A percentile compares a stretch with the other conserved stretches of the same genome.
Conservation (phyloP, 2,888 invertebrate genomes). For the Acrocyrtus sp. region DNA sequence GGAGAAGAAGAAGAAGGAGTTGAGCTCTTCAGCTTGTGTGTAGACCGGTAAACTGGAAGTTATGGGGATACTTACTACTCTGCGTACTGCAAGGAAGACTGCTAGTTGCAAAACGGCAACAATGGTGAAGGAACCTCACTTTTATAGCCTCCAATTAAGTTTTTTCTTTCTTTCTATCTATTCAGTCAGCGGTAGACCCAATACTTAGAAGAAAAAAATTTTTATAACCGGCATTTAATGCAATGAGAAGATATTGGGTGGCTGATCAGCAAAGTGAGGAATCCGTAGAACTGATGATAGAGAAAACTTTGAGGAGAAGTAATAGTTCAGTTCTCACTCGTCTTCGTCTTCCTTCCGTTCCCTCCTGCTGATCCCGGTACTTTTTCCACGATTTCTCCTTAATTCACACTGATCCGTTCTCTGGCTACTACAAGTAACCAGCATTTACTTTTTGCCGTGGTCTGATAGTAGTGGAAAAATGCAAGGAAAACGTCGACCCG, state of each 20-base stretch:
- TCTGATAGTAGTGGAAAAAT: slow-evolving; percentile 28
- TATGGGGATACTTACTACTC: too few relatives aligned
- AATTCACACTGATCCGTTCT: slow-evolving; percentile 5
- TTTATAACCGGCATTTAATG: background rate
- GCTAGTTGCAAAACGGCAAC: too few relatives aligned
- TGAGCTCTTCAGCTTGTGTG: too few relatives aligned
- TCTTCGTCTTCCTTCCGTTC: slow-evolving; percentile 39
- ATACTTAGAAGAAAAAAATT: background rate
- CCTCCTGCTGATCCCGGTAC: slow-evolving; percentile 35
- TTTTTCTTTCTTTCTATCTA: background rate
- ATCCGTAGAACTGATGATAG: too few relatives aligned
- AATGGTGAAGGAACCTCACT: background rate
- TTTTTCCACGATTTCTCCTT: slow-evolving; percentile 8
- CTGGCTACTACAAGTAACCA: too few relatives aligned
- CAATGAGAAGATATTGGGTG: too few relatives aligned
- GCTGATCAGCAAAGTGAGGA: too few relatives aligned
- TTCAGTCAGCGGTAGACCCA: background rate
- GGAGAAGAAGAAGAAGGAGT: too few relatives aligned
- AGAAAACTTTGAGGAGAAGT: too few relatives aligned
- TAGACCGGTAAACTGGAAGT: too few relatives aligned
- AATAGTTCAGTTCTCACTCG: slow-evolving; percentile 8
- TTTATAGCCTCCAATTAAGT: background rate
- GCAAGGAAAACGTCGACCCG: slow-evolving; percentile 48
- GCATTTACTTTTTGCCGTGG: slow-evolving; percentile 12
- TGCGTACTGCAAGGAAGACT: too few relatives aligned